Evolutionary conservation across 2,888 invertebrate genomes (phyloP), one percentile per base, ranked within the genome.

Genomic region (Hyalella azteca): DNA sequence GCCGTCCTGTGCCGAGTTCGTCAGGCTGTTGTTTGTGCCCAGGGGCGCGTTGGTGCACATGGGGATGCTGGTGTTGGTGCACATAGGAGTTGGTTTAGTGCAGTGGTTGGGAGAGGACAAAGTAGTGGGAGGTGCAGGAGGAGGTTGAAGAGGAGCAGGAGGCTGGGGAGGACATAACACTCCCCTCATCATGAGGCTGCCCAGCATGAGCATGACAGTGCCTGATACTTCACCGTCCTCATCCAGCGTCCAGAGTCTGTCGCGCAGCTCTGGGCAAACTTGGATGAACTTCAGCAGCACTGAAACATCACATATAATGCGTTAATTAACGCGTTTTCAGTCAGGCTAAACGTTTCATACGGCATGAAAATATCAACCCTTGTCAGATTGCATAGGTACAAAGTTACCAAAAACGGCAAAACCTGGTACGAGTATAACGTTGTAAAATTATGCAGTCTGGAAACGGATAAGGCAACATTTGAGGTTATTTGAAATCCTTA

Each of bases 221-320:
- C 83, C 83, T 45, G 80, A 81, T 22, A 83, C 83, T 77, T 83
- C 83, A 4, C 83, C 83, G 22, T 83, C 83, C 36, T 83, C 83
- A 39, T 83, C 83, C 75, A 83, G 41, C 3, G 83, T 83, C 83
- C 83, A 83, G 9, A 83, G 75, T 15, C 75, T 59, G 49, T 83
- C 83, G 15, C 83, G 80, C 29, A 83, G 78, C 41, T 80, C 81
- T 4, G 83, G 83, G 50, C 80, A 81, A 29, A 83, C 77, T 75
- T 83, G 83, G 50, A 83, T 82, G 78, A 83, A 83, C 78, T 83
- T 83, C 50, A 83, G 73, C 59, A 83, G 73, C 4, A 83, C 83
- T 83, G 79, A 9, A 79, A 73, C n/a, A 22, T 3, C 36, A 76
- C 48, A 40, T 22, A 39, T 19, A 41, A n/a, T n/a, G n/a, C n/a